phyloP scores from a whole-genome alignment of 1,140 invertebrate genomes.

The Megalopta genalis region DNA sequence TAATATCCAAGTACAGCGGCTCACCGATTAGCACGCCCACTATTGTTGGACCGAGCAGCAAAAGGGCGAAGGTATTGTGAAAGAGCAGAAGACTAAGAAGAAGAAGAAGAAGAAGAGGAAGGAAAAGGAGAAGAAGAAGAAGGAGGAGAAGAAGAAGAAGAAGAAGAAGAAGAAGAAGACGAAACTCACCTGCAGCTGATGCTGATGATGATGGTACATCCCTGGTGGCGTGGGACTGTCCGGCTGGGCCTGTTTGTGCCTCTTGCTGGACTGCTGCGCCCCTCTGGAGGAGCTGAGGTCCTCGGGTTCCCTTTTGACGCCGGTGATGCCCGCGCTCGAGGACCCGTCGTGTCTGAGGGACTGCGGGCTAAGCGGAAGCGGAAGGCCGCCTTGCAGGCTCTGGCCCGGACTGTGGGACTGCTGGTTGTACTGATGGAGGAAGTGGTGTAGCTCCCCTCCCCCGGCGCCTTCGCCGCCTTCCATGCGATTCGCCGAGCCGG shows the following conservation, averaged over 20 bases:
- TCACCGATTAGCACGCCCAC: too few relatives aligned
- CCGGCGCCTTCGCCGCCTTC: conserved; percentile 81
- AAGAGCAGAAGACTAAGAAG: too few relatives aligned
- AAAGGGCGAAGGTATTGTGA: too few relatives aligned
- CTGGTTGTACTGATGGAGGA: conserved; percentile 84
- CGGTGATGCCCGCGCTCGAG: conserved; percentile 75
- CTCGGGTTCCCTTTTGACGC: conserved; percentile 85
- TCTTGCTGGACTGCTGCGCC: conserved; percentile 79
- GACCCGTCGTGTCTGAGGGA: conserved; percentile 76
- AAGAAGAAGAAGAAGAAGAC: not conserved
- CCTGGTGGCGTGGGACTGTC: conserved; percentile 82
- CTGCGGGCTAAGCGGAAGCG: conserved; percentile 77
- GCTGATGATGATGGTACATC: conserved; percentile 81
- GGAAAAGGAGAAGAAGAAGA: not conserved
- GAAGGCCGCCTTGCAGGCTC: conserved; percentile 74
- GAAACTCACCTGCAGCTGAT: conserved; percentile 75
- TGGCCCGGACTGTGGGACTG: conserved; percentile 81
- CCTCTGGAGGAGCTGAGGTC: conserved; percentile 82
- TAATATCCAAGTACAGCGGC: too few relatives aligned
- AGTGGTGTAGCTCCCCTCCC: conserved; percentile 80
- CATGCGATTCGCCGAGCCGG: conserved; percentile 81
- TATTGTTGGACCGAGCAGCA: too few relatives aligned
- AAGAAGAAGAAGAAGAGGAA: too few relatives aligned
- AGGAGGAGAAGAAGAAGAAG: not conserved
- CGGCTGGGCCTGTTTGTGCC: conserved; percentile 76